Evolutionary conservation across 2,888 invertebrate species (phyloP).

Genomic region (Tenthredo scrophulariae): DNA sequence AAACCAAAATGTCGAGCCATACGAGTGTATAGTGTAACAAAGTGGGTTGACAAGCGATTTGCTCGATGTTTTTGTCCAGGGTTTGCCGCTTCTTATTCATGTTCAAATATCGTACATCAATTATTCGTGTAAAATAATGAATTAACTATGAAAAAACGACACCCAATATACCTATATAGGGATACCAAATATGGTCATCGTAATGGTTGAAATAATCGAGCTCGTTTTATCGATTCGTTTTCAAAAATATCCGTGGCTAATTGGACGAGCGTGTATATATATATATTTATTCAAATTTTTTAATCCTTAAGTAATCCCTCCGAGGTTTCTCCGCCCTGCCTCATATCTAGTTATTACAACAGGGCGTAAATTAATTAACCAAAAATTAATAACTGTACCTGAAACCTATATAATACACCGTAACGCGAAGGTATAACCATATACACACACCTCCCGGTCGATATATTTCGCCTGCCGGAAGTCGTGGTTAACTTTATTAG

Average conservation of each 20-base stretch:
- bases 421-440: not conserved
- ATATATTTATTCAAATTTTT: not conserved
- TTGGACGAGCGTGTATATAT: not conserved
- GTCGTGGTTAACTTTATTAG: constrained; percentile 1
- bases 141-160: not conserved
- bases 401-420: not conserved
- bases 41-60: not conserved
- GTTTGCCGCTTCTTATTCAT: not conserved
- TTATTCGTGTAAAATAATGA: not conserved
- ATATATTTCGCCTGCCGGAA: not conserved
- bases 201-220: not conserved
- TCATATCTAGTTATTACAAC: not conserved
- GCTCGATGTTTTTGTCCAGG: not conserved
- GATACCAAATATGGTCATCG: not conserved
- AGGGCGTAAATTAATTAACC: constrained; percentile 11
- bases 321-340: not conserved
- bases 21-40: not conserved
- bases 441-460: not conserved
- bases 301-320: not conserved
- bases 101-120: not conserved
- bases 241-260: not conserved
- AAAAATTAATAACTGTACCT: constrained; percentile 7
- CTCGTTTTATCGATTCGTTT: not conserved
- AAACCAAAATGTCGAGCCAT: not conserved
- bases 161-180: not conserved